Base-by-base conservation (phyloP, 1,140 invertebrate genomes). In the Drosophila asahinai region DNA sequence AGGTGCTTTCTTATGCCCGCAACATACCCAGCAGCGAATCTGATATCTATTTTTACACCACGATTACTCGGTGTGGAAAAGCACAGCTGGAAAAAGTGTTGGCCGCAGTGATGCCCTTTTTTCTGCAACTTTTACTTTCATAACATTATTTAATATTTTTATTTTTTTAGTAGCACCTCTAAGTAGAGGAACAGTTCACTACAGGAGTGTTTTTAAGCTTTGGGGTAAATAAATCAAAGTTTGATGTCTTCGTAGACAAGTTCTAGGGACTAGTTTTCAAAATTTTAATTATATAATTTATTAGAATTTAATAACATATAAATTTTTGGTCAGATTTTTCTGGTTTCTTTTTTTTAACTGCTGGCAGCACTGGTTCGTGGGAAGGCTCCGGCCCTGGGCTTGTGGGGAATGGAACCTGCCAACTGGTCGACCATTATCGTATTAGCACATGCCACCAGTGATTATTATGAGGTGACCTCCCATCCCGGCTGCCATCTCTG, bases 361-460 rank as follows among this genome's bases (percentile, higher is more conserved):
- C 0, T 22, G 54, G 14, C 54, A 57, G 14, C 54, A 40, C 54
- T 57, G 54, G 1, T 8, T 22, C 19, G 22, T 9, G 8, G 42
- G 5, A 38, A 25, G 42, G 38, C 17, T 42, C n/a, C 48, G 22
- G 14, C n/a, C 43, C 9, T 8, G 25, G 47, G 30, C 9, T 15
- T 15, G 40, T 5, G 27, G 67, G 45, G 11, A 8, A 45, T 40
- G 66, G 57, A 73, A 51, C 71, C 70, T 72, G 70, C 67, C 67
- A 73, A 71, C 66, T 71, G 77, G 49, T 72, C 51, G 67, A 60
- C 77, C 77, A 79, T 79, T 79, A 79, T 79, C 77, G 76, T 79
- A 79, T 79, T 79, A 79, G 77, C 77, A 79, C 77, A 79, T 79
- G 67, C 77, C 77, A 58, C 76, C 76, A 79, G 75, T 72, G 76